These are phyloP conservation scores for Tipula helvola DNA, from an alignment of 2,888 invertebrate genomes.

Conservation along the genomic window DNA sequence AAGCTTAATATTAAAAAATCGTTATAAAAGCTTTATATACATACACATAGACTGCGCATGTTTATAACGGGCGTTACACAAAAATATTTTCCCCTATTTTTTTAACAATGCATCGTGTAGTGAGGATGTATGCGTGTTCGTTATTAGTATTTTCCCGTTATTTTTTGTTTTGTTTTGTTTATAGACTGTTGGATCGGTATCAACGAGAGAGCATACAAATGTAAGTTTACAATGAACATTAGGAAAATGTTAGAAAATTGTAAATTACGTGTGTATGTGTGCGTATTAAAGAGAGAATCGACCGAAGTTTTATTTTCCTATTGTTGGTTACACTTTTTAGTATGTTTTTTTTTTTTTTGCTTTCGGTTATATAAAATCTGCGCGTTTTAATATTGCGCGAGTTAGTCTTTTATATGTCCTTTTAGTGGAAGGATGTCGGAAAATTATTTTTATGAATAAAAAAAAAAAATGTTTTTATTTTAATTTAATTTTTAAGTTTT, in stretches of 20 bases:
- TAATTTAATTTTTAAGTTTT: neutral
- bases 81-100: neutral
- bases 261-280: neutral
- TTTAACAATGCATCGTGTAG: neutral
- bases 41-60: neutral
- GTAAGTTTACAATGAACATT: neutral
- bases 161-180: neutral
- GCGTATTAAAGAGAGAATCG: neutral
- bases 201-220: neutral
- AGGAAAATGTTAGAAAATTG: no score
- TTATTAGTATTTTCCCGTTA: neutral
- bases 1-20: neutral
- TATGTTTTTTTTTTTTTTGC: no score
- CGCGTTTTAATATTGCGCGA: conserved; percentile 10
- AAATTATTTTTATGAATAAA: neutral
- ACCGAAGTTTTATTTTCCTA: neutral
- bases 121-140: neutral
- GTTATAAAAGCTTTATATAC: neutral
- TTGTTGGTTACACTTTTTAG: neutral
- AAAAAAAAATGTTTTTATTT: neutral
- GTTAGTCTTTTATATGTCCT: conserved; percentile 12
- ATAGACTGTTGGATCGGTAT: neutral
- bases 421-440: conserved; percentile 8
- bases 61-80: neutral
- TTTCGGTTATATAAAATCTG: conserved; percentile 11